Base-by-base conservation (phyloP, 2,888 invertebrate genomes). In the Girardia tigrina region DNA sequence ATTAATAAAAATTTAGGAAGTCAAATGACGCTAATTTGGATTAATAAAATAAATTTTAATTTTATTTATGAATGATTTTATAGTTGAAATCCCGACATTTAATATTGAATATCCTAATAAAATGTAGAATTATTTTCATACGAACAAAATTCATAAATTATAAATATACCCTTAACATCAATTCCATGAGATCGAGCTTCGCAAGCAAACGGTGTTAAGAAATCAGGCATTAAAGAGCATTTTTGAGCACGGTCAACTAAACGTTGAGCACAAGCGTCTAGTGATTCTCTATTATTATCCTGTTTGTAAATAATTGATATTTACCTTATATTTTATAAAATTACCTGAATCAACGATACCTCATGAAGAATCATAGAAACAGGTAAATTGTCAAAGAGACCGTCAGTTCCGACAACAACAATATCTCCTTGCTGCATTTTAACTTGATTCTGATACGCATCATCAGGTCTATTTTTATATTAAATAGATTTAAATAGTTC, bases 331-430 rank as follows among this genome's bases (percentile, higher is more conserved):
- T 28, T 29, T 23, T n/a, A n/a, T n/a, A n/a, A n/a, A n/a, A n/a
- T n/a, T n/a, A 78, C 78, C 28, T 70, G 70, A 29, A 81, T 85
- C 85, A 84, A 89, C 88, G 79, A 88, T 85, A 95, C 88, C 85
- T 93, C 91, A 73, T 90, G 89, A 79, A 94, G 87, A 81, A 97
- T 88, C 83, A 94, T 88, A 79, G 90, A 89, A 81, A 92, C 92
- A 77, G 94, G 93, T 80, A 97, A 90, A 86, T 97, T 97, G 86
- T 98, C 97, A 86, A 97, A 98, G 76, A 98, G 91, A 75, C 97
- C 97, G 86, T 98, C 97, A 0, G 97, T 97, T 27, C 94, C 97
- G 75, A 95, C 88, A 42, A 95, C 87, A 81, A 95, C 91, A 26
- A 86, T 80, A 85, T 95, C 95, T 73, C 94, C 94, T 82, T 92